Percentiles rank a stretch among this genome's conserved stretches.
Evolutionary conservation across 92 coral and sea anemone species (phyloP).

Genomic region (Scolanthus callimorphus): DNA sequence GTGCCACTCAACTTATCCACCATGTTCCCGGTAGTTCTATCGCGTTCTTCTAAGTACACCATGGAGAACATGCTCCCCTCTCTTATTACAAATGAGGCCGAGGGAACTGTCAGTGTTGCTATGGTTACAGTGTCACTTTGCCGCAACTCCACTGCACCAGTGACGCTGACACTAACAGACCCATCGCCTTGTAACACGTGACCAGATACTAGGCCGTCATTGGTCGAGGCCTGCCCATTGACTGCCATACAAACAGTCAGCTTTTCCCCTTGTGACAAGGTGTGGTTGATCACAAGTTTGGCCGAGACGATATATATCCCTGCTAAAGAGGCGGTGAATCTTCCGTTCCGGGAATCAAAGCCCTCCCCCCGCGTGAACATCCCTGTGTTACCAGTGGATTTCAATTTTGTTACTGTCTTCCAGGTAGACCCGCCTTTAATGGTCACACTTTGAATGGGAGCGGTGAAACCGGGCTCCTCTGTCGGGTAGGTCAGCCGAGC

Average conservation of each 20-base stretch:
- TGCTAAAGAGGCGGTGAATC: conserved; percentile 32
- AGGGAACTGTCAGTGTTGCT: conserved; percentile 10
- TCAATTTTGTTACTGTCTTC: conserved; percentile 28
- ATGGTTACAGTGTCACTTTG: conserved; percentile 20
- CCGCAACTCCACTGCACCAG: conserved; percentile 34
- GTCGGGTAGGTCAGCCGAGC: conserved; percentile 49
- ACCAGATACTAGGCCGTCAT: conserved; percentile 33
- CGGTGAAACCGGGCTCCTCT: conserved; percentile 48
- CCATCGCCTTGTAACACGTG: background rate
- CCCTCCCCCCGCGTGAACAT: conserved; percentile 38
- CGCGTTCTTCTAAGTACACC: conserved; percentile 25
- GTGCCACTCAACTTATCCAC: conserved; percentile 43
- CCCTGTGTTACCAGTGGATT: conserved; percentile 43
- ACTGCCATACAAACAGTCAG: conserved; percentile 22
- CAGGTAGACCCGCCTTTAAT: conserved; percentile 2
- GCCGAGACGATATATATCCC: conserved; percentile 45
- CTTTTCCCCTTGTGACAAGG: background rate
- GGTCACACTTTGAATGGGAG: conserved; percentile 2
- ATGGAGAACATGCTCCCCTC: conserved; percentile 35
- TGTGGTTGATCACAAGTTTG: conserved; percentile 4
- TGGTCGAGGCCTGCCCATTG: conserved; percentile 10
- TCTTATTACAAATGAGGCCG: conserved; percentile 12
- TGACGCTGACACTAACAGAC: conserved; percentile 11
- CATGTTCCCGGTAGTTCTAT: conserved; percentile 39
- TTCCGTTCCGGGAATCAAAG: conserved; percentile 26